A percentile compares a stretch with the other conserved stretches of the same genome.
Conservation (phyloP, 2,888 invertebrate species). For the Pasiphila rectangulata region DNA sequence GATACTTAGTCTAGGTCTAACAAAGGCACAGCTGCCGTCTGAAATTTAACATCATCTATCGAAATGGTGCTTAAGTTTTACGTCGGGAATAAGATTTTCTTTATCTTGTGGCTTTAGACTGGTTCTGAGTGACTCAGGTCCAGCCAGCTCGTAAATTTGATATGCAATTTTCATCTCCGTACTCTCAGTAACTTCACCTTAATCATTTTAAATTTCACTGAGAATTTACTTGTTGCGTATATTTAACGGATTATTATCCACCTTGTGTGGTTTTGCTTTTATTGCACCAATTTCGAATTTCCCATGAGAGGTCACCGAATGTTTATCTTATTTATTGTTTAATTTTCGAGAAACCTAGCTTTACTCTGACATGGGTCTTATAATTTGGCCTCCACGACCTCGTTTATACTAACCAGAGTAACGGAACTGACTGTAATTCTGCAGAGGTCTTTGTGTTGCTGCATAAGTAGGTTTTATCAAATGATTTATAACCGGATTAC, state of each 20-base stretch:
- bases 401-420: constrained; percentile 1
- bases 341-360: neutral
- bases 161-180: constrained; percentile 42
- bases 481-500: constrained; percentile 17
- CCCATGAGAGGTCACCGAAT: constrained; percentile 1
- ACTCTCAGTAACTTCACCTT: constrained; percentile 32
- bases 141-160: constrained; percentile 41
- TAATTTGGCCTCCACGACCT: neutral
- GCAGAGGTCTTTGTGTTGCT: constrained; percentile 5
- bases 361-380: neutral
- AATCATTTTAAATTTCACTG: constrained; percentile 7
- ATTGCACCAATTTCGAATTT: neutral
- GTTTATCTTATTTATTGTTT: constrained; percentile 1
- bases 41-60: constrained; percentile 15
- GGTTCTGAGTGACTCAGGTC: constrained; percentile 30
- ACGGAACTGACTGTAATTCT: constrained; percentile 2
- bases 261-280: neutral
- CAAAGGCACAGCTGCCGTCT: constrained; percentile 17
- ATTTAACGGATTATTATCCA: neutral
- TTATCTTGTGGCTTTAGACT: constrained; percentile 28
- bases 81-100: constrained; percentile 25
- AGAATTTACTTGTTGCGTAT: constrained; percentile 1
- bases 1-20: constrained; percentile 23
- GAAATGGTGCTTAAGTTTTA: constrained; percentile 29
- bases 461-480: constrained; percentile 16